Evolutionary conservation across 1,140 invertebrate genomes (phyloP).

Genomic region (Achroia grisella): DNA sequence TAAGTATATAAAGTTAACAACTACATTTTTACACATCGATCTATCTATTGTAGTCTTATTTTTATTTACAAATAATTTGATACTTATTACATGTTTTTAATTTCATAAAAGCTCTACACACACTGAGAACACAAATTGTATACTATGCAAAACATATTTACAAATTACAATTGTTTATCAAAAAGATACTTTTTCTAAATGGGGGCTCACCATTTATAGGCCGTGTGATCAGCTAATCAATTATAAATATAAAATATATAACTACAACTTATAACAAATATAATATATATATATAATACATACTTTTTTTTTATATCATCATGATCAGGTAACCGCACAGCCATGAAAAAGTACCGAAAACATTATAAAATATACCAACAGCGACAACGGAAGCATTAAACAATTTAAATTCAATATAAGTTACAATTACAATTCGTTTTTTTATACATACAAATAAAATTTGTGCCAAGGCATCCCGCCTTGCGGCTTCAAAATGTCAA

Average conservation of each 20-base stretch:
- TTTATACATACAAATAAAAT: background rate
- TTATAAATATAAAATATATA: conserved; percentile 12
- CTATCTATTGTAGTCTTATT: conserved; percentile 6
- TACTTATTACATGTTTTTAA: conserved; percentile 1
- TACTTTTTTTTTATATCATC: background rate
- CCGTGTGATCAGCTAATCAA: conserved; percentile 33
- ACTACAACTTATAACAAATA: conserved; percentile 2
- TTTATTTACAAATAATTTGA: conserved; percentile 3
- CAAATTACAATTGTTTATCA: conserved; percentile 6
- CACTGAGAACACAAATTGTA: background rate
- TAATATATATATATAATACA: background rate
- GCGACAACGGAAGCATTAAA: conserved; percentile 11
- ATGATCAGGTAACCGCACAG: conserved; percentile 21
- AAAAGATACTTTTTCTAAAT: conserved; percentile 48
- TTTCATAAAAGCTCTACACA: conserved; percentile 3
- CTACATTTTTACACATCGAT: conserved; percentile 7
- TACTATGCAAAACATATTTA: conserved; percentile 1
- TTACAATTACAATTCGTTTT: background rate
- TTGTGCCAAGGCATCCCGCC: background rate
- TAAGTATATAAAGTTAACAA: conserved; percentile 1
- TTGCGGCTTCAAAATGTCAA: background rate
- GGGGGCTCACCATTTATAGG: conserved; percentile 58
- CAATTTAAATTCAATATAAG: conserved; percentile 10
- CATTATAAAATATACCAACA: conserved; percentile 12
- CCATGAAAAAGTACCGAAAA: conserved; percentile 18